These are phyloP conservation scores for Drosophila nr. perissopoda DNA, from an alignment of 2,888 invertebrate genomes.

Conservation along the genomic window DNA sequence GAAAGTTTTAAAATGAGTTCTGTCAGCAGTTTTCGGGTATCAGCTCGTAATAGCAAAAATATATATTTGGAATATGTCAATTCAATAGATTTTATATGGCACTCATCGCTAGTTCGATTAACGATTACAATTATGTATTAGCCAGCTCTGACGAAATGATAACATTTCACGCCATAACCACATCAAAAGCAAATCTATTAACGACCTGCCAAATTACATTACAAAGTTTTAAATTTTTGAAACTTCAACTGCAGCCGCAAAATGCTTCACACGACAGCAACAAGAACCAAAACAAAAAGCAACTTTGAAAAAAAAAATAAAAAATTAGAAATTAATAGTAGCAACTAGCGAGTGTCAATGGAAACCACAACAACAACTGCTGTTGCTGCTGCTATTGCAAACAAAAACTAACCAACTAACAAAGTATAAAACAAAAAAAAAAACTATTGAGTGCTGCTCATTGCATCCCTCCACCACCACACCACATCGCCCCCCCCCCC, in stretches of 20 bases:
- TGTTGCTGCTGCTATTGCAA: slow-evolving; percentile 38
- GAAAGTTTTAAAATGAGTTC: slow-evolving; percentile 8
- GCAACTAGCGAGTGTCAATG: slow-evolving; percentile 78
- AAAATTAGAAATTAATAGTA: slow-evolving; percentile 76
- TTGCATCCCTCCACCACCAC: slow-evolving; percentile 17
- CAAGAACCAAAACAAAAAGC: slow-evolving; percentile 26
- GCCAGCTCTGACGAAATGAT: background rate
- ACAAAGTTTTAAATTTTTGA: slow-evolving; percentile 63
- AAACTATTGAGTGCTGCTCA: slow-evolving; percentile 73
- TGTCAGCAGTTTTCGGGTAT: slow-evolving; percentile 1
- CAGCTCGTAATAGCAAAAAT: background rate
- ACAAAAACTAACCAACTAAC: slow-evolving; percentile 77
- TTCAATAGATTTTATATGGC: background rate
- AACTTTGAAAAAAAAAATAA: slow-evolving; percentile 12
- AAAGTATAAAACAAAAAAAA: slow-evolving; percentile 65
- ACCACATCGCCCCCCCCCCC: background rate
- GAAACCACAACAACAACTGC: slow-evolving; percentile 63
- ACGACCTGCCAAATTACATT: slow-evolving; percentile 67
- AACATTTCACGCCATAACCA: slow-evolving; percentile 42
- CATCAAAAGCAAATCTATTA: slow-evolving; percentile 54
- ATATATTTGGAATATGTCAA: background rate
- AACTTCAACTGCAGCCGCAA: slow-evolving; percentile 53
- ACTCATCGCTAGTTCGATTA: background rate
- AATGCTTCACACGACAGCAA: slow-evolving; percentile 54
- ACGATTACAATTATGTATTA: background rate